Evolutionary conservation across 92 coral and sea anemone species (phyloP), one percentile per base, ranked within the genome.

Genomic region (Siderastrea radians): DNA sequence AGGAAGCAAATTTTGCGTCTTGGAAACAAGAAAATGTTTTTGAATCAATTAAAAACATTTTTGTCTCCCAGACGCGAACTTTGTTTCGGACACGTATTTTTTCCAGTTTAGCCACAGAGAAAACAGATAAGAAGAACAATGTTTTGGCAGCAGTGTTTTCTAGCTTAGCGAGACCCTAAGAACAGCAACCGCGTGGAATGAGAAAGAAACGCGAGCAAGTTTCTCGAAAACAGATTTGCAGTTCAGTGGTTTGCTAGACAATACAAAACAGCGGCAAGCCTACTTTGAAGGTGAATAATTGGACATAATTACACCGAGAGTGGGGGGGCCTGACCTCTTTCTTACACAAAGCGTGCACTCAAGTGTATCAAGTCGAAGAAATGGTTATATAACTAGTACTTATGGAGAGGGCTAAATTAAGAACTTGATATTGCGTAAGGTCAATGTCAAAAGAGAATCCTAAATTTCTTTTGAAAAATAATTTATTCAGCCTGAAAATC

Each of bases 201-300:
- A 15, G 16, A 75, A 7, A 57, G 38, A 50, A 65, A 1, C 47
- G 7, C 46, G 15, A 1, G 8, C 72, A 78, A 78, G 54, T 62
- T 78, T 61, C 82, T 49, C 7, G 82, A 49, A 50, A 19, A 4
- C 72, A 14, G 2, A 77, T 19, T 61, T 67, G 75, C 60, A 49
- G 63, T 50, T 80, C 74, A 53, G 4, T 66, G 74, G 44, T 14
- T 80, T 65, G 83, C 2, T 4, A 19, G 12, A 1, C 74, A 50
- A 5, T 65, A 4, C 8, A 19, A 14, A 19, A 1, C n/a, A 6
- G 38, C 45, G 82, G 51, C 59, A 49, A 6, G 26, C n/a, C 16
- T 6, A 53, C 57, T 8, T 4, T 65, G 44, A 8, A 62, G 9
- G 51, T 6, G 53, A 6, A 72, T 26, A 26, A 26, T 26, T 26